Percentiles rank a stretch among this genome's conserved stretches.
phyloP scores from a whole-genome alignment of 2,113 vertebrate species.

The Myrmophylax atrothorax region DNA sequence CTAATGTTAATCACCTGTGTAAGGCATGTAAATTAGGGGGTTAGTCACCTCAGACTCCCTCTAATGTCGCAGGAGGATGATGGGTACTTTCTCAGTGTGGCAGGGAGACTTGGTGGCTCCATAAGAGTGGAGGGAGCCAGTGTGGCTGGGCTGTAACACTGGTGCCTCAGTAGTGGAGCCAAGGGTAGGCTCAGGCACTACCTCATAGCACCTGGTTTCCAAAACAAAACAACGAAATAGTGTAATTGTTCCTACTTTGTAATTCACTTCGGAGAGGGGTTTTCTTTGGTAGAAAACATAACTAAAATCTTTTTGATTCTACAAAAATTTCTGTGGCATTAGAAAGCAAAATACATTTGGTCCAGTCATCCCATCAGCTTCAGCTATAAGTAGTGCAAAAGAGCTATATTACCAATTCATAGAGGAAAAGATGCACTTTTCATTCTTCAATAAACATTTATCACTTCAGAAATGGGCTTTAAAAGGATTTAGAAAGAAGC shows the following conservation, averaged over 20 bases:
- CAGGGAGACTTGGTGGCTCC: background rate
- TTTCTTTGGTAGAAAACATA: background rate
- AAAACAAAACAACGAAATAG: background rate
- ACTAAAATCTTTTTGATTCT: background rate
- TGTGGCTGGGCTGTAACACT: background rate
- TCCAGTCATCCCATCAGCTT: background rate
- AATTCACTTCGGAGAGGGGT: rapidly evolving
- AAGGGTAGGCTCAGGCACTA: background rate
- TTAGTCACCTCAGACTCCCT: constrained; percentile 35
- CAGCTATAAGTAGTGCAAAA: background rate
- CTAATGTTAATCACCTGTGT: background rate
- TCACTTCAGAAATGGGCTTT: background rate
- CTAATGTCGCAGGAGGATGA: constrained; percentile 8
- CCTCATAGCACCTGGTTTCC: background rate
- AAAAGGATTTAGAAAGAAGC: background rate
- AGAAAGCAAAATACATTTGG: background rate
- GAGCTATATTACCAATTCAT: background rate
- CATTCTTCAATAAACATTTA: background rate
- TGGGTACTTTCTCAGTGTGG: constrained; percentile 18
- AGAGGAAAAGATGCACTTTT: background rate
- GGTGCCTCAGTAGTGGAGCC: rapidly evolving
- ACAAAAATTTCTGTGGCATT: background rate
- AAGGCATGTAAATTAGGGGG: constrained; percentile 32
- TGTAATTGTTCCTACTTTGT: background rate
- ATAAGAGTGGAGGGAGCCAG: background rate